Percentiles rank a stretch among this genome's conserved stretches.
These are phyloP conservation scores for Adrianichthys oophorus DNA, from an alignment of 2,797 vertebrate species.

Conservation along the genomic window DNA sequence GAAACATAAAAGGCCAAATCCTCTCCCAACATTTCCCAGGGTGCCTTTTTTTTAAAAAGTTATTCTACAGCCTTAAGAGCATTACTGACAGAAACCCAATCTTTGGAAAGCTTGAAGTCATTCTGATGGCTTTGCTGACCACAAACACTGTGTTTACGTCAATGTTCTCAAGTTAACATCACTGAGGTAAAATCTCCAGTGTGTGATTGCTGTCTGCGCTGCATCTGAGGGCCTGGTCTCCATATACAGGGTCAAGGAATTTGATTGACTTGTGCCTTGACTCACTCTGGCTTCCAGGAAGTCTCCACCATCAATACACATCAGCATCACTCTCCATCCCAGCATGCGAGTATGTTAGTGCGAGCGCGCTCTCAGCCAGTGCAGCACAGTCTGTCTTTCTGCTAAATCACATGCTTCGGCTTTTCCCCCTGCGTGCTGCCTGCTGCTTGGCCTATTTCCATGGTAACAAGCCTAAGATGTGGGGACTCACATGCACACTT, in stretches of 20 bases:
- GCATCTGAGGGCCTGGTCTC: slow-evolving; percentile 38
- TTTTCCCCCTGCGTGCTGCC: slow-evolving; percentile 71
- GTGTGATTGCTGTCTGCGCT: slow-evolving; percentile 24
- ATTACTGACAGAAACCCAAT: slow-evolving; percentile 10
- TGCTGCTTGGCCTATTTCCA: slow-evolving; percentile 79
- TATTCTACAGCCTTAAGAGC: background rate
- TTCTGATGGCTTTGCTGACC: slow-evolving; percentile 2
- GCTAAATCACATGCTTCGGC: slow-evolving; percentile 73
- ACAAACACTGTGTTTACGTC: slow-evolving; percentile 14
- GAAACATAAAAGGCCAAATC: too few relatives aligned
- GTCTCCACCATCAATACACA: slow-evolving; percentile 73
- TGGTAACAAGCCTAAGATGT: slow-evolving; percentile 73
- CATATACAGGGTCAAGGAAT: slow-evolving; percentile 55
- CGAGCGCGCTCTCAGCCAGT: slow-evolving; percentile 41
- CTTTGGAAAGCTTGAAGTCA: slow-evolving; percentile 1
- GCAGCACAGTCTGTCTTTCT: slow-evolving; percentile 62
- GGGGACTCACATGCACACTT: slow-evolving; percentile 33
- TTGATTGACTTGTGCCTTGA: slow-evolving; percentile 73
- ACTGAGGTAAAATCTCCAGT: slow-evolving; percentile 31
- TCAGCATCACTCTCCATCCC: slow-evolving; percentile 59
- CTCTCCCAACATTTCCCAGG: background rate
- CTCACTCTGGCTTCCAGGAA: slow-evolving; percentile 73
- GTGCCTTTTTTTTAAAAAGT: background rate
- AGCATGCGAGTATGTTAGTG: slow-evolving; percentile 27
- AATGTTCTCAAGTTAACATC: slow-evolving; percentile 20